These are phyloP conservation scores for Sabellastarte sp. DNA, from an alignment of 2,888 invertebrate genomes.

Conservation along the genomic window DNA sequence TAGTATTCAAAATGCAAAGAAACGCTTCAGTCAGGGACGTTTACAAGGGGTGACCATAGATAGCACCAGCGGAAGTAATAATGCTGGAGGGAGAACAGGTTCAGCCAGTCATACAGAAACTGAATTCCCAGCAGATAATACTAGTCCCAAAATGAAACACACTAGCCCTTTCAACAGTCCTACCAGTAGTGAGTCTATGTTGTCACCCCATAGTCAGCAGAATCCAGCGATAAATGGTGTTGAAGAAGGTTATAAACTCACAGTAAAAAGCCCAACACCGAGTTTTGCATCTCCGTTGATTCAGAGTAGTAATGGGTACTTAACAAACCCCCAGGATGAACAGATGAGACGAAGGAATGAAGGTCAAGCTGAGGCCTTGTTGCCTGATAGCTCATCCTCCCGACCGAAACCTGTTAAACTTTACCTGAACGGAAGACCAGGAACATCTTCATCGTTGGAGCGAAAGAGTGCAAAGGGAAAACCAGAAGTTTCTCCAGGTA, in stretches of 20 bases:
- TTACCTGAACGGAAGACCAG: no score
- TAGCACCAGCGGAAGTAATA: slow-evolving; percentile 3
- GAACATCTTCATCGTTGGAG: not conserved
- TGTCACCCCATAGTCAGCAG: not conserved
- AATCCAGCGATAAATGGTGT: not conserved
- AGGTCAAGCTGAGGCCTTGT: not conserved
- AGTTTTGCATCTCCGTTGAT: no score
- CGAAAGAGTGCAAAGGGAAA: not conserved
- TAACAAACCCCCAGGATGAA: not conserved
- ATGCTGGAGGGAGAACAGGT: no score
- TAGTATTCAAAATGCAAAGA: not conserved
- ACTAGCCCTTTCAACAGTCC: slow-evolving; percentile 17
- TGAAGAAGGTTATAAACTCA: not conserved
- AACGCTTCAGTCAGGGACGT: not conserved
- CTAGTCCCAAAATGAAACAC: slow-evolving; percentile 48
- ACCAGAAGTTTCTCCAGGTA: slow-evolving; percentile 14
- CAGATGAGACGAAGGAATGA: no score
- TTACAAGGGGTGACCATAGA: not conserved
- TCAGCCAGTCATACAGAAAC: no score
- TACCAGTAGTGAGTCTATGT: not conserved
- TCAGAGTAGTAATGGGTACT: not conserved
- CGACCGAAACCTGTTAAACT: not conserved
- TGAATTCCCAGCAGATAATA: slow-evolving; percentile 48
- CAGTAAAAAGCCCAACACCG: no score
- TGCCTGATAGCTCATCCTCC: no score